Evolutionary conservation across 2,113 vertebrate species (phyloP).

Genomic region (Symphodus melops): DNA sequence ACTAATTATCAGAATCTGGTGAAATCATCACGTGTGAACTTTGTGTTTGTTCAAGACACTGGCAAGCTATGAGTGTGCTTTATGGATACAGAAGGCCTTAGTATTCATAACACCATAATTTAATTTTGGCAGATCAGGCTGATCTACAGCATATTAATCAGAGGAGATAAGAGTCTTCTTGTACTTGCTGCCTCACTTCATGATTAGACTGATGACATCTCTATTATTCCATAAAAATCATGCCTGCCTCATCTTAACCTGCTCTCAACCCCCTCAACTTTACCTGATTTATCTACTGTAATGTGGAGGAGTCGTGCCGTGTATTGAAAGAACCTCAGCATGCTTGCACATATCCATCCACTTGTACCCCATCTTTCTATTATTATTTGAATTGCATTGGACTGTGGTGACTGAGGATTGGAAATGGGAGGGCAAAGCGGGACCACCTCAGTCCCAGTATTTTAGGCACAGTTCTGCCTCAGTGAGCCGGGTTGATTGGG

Average conservation of each 20-base stretch:
- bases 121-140: conserved; percentile 6
- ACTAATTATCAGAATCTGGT: too few species aligned
- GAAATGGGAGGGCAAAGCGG: conserved; percentile 65
- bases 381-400: conserved; percentile 81
- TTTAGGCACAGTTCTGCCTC: conserved; percentile 82
- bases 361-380: conserved; percentile 66
- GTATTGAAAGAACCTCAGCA: conserved; percentile 69
- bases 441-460: conserved; percentile 70
- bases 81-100: background rate
- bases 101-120: conserved; percentile 8
- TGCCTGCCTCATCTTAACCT: conserved; percentile 40
- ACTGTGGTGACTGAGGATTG: conserved; percentile 73
- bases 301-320: conserved; percentile 45
- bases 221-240: conserved; percentile 34
- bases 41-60: background rate
- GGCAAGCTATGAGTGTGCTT: background rate
- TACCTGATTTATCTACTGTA: conserved; percentile 43
- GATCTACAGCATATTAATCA: conserved; percentile 44
- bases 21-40: background rate
- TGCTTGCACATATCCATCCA: conserved; percentile 56
- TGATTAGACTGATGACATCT: conserved; percentile 43
- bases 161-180: conserved; percentile 5
- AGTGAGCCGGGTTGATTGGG: conserved; percentile 81
- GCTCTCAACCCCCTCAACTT: conserved; percentile 40
- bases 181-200: conserved; percentile 28